Evolutionary conservation across 2,113 vertebrate genomes (phyloP).

Genomic region (Pterocles burchelli): DNA sequence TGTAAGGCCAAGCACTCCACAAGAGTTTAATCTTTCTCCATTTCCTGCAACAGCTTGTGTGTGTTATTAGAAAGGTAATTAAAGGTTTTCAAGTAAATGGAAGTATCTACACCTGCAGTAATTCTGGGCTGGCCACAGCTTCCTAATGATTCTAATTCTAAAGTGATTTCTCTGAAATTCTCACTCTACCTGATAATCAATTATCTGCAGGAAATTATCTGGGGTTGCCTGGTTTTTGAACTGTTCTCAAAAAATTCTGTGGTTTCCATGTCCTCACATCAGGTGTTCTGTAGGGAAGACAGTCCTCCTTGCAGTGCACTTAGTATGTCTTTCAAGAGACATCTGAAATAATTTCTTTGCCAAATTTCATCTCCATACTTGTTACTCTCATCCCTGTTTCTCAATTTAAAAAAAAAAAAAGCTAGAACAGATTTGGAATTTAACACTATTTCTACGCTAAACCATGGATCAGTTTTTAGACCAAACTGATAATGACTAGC

Average conservation of each 20-base stretch:
- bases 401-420: not conserved
- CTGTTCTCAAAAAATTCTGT: not conserved
- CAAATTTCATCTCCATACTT: not conserved
- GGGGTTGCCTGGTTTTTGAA: not conserved
- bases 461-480: not conserved
- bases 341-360: not conserved
- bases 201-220: not conserved
- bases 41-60: not conserved
- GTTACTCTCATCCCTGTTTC: not conserved
- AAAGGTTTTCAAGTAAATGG: not conserved
- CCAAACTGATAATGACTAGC: not conserved
- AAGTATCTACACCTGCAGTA: not conserved
- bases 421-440: not conserved
- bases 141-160: not conserved
- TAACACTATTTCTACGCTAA: not conserved
- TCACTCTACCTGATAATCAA: not conserved
- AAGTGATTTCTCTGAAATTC: not conserved
- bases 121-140: not conserved
- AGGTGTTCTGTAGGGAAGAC: not conserved
- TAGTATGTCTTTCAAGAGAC: not conserved
- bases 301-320: not conserved
- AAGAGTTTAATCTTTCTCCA: not conserved
- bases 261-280: not conserved
- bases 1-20: not conserved
- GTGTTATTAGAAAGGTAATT: not conserved